Evolutionary conservation across 2,797 vertebrate species (phyloP).

Genomic region (Bovichtus diacanthus): DNA sequence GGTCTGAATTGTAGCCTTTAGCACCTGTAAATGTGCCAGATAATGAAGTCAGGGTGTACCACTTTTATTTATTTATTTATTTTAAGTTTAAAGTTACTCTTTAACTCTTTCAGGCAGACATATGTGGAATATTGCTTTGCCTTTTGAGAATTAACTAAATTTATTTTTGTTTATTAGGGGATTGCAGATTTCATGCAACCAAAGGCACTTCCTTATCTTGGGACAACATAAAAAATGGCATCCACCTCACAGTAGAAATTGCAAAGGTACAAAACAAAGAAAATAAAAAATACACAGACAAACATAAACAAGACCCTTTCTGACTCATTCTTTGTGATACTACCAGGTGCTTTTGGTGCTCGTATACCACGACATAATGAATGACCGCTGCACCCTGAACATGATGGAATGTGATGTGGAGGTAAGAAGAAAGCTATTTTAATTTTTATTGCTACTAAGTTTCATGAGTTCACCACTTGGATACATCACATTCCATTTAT

Average conservation of each 20-base stretch:
- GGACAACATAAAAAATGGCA: constrained; percentile 83
- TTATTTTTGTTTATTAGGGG: constrained; percentile 63
- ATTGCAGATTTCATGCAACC: constrained; percentile 81
- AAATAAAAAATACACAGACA: background rate
- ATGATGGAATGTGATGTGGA: constrained; percentile 86
- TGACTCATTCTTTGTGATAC: constrained; percentile 20
- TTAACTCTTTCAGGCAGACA: background rate
- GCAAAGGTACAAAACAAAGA: constrained; percentile 87
- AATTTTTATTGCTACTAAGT: background rate
- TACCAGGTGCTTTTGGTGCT: constrained; percentile 90
- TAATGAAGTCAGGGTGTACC: background rate
- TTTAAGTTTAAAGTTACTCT: background rate
- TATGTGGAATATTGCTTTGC: background rate
- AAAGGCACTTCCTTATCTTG: constrained; percentile 81
- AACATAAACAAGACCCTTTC: background rate
- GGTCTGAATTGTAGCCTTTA: background rate
- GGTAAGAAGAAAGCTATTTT: constrained; percentile 77
- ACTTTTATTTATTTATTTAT: background rate
- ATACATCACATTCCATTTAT: background rate
- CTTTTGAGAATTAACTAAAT: background rate
- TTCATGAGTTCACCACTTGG: background rate
- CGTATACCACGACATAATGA: constrained; percentile 89
- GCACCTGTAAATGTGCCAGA: constrained; percentile 5
- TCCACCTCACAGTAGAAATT: constrained; percentile 86
- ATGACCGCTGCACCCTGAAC: constrained; percentile 83